These are phyloP conservation scores for Dipodomys ordii DNA, from an alignment of 2,113 vertebrate genomes.

Conservation along the genomic window DNA sequence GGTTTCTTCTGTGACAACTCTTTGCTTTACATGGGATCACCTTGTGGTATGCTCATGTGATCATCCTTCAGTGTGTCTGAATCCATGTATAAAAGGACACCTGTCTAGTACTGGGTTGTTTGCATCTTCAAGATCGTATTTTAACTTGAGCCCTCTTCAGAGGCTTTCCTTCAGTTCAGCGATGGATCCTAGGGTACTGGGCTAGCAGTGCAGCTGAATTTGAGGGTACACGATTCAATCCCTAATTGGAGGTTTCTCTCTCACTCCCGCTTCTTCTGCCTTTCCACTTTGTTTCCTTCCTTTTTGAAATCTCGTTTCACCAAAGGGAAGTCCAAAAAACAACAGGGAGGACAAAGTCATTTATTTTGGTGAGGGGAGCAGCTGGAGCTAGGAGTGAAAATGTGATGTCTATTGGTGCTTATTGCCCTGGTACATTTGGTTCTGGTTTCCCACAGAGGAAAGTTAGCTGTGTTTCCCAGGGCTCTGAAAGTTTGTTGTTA, in stretches of 20 bases:
- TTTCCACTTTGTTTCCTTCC: slow-evolving; percentile 30
- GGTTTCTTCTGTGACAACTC: neutral
- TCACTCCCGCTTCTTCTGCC: neutral
- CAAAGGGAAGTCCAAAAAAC: neutral
- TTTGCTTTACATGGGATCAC: neutral
- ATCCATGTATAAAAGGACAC: neutral
- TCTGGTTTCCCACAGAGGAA: slow-evolving; percentile 23
- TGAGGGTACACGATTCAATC: neutral
- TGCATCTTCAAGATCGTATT: neutral
- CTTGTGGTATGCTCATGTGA: neutral
- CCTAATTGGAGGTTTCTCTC: neutral
- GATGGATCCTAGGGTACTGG: neutral
- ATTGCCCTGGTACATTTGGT: neutral
- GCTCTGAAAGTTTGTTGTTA: neutral
- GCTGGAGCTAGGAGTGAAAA: slow-evolving; percentile 1
- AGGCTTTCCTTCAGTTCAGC: neutral
- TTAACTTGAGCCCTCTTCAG: slow-evolving; percentile 10
- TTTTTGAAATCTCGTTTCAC: slow-evolving; percentile 34
- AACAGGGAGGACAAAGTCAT: slow-evolving; percentile 29
- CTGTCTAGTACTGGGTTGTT: neutral
- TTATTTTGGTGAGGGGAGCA: neutral
- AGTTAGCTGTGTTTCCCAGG: neutral
- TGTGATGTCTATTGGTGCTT: neutral
- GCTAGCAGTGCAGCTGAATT: neutral
- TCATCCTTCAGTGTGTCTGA: neutral